phyloP scores from a whole-genome alignment of 2,888 invertebrate genomes.

The Caenorhabditis macrosperma region DNA sequence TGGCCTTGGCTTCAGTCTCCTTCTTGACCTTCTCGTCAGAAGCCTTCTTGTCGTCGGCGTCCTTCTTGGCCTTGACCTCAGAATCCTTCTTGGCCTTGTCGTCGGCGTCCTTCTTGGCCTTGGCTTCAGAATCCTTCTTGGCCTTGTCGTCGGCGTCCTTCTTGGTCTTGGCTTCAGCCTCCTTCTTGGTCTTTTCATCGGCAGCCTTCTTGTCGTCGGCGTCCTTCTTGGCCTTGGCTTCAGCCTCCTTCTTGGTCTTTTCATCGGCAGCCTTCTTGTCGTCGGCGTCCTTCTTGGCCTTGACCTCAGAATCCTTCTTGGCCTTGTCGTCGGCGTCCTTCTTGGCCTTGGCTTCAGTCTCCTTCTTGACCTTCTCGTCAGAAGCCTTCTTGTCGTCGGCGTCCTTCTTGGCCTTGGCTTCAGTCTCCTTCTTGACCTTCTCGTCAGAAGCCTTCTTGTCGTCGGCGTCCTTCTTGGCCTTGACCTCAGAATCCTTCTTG shows the following conservation, averaged over 20 bases:
- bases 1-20: slow-evolving; percentile 1
- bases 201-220: slow-evolving; percentile 40
- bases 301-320: slow-evolving; percentile 34
- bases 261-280: slow-evolving; percentile 9
- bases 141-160: slow-evolving; percentile 15
- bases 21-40: too few relatives aligned
- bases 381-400: slow-evolving; percentile 26
- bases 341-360: slow-evolving; percentile 28
- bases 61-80: slow-evolving; percentile 57
- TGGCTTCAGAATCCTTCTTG: slow-evolving; percentile 29
- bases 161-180: slow-evolving; percentile 30
- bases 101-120: slow-evolving; percentile 46
- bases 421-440: slow-evolving; percentile 39
- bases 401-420: slow-evolving; percentile 50
- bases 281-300: slow-evolving; percentile 41
- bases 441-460: slow-evolving; percentile 19
- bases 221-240: slow-evolving; percentile 43
- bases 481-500: slow-evolving; percentile 42
- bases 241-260: slow-evolving; percentile 38
- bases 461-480: slow-evolving; percentile 54
- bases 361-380: slow-evolving; percentile 32
- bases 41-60: slow-evolving; percentile 19
- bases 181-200: slow-evolving; percentile 36
- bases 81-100: slow-evolving; percentile 47
- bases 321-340: slow-evolving; percentile 17